A percentile compares a stretch with the other conserved stretches of the same genome.
These are phyloP conservation scores for Uloborus diversus DNA, from an alignment of 1,140 invertebrate species.

Conservation along the genomic window DNA sequence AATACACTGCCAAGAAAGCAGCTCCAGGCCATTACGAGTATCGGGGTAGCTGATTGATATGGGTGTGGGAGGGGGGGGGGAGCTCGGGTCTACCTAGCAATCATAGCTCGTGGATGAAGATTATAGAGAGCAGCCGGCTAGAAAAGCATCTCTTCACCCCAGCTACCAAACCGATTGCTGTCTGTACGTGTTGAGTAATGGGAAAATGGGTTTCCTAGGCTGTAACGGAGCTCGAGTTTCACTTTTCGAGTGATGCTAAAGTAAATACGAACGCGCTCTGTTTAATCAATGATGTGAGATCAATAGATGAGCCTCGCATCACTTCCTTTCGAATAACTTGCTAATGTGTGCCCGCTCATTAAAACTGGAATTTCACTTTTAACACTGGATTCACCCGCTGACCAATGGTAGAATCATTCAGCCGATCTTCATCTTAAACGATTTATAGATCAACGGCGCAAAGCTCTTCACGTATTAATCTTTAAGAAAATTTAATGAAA, in stretches of 20 bases:
- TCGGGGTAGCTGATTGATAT: slow-evolving; percentile 30
- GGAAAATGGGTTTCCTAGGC: slow-evolving; percentile 39
- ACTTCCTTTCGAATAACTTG: not conserved
- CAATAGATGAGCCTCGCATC: not conserved
- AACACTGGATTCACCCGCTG: no score
- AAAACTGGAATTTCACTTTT: not conserved
- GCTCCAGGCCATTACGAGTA: slow-evolving; percentile 29
- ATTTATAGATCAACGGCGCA: no score
- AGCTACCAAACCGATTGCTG: not conserved
- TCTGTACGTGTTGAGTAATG: not conserved
- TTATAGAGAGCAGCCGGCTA: slow-evolving; percentile 14
- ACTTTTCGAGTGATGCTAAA: slow-evolving; percentile 19
- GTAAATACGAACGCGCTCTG: not conserved
- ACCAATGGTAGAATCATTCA: no score
- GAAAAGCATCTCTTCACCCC: slow-evolving; percentile 10
- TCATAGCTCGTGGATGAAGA: slow-evolving; percentile 30
- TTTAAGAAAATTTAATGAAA: no score
- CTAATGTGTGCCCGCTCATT: not conserved
- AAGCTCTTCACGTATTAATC: no score
- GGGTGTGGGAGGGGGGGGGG: slow-evolving; percentile 11
- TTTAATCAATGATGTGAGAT: slow-evolving; percentile 25
- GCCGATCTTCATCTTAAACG: not conserved
- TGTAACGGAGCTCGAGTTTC: slow-evolving; percentile 4
- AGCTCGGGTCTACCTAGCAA: slow-evolving; percentile 33
- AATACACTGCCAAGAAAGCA: slow-evolving; percentile 39